Evolutionary conservation across 2,888 invertebrate species (phyloP).

Genomic region (Megamerina dolium): DNA sequence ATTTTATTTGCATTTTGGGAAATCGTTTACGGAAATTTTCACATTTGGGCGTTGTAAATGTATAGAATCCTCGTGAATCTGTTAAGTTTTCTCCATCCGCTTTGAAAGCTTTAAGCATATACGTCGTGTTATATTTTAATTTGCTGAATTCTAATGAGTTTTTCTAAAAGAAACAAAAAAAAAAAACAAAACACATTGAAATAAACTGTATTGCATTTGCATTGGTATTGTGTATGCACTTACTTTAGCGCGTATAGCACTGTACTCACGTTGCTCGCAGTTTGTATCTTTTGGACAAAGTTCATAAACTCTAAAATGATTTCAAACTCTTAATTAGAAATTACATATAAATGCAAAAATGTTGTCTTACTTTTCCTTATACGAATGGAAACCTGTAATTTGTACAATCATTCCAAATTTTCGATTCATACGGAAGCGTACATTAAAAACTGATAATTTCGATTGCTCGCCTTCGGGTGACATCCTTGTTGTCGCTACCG

Average conservation of each 20-base stretch:
- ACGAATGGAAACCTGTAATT: constrained; percentile 41
- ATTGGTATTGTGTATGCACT: constrained; percentile 20
- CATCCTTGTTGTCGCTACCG: constrained; percentile 5
- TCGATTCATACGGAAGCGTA: constrained; percentile 43
- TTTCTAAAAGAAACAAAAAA: constrained; percentile 33
- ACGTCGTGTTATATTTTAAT: constrained; percentile 44
- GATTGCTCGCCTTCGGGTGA: neutral
- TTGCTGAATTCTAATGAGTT: constrained; percentile 45
- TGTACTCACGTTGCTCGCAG: constrained; percentile 45
- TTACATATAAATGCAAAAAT: neutral
- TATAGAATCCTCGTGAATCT: constrained; percentile 27
- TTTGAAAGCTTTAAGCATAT: constrained; percentile 34
- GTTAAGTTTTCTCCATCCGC: constrained; percentile 23
- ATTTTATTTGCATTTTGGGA: constrained; percentile 44
- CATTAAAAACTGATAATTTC: constrained; percentile 29
- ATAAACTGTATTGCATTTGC: neutral
- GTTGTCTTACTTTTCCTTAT: constrained; percentile 41
- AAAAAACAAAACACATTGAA: neutral
- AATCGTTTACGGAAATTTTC: constrained; percentile 42
- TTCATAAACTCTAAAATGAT: constrained; percentile 39
- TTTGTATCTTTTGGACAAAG: constrained; percentile 43
- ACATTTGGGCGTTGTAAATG: constrained; percentile 45
- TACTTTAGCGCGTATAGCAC: constrained; percentile 45
- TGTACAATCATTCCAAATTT: constrained; percentile 47
- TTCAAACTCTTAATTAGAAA: neutral